Base-by-base conservation (phyloP, 2,888 invertebrate species). In the Thera obeliscata region DNA sequence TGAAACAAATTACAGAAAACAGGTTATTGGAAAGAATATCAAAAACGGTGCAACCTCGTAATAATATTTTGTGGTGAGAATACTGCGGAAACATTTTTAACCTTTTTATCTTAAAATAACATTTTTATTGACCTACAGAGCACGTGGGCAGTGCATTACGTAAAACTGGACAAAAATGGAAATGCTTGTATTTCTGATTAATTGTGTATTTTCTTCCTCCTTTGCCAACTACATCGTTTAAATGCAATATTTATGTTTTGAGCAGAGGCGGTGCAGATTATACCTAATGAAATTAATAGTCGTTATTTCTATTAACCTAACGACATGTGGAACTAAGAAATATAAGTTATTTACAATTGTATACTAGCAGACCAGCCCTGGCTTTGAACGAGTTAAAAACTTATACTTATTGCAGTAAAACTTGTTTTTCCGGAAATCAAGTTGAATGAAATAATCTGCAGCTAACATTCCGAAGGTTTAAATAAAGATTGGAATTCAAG, bases 241-340 rank as follows among this genome's bases (percentile, higher is more conserved):
- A 83, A 83, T 83, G 81, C 65, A 76, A 80, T 79, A 72, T 86
- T 88, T 86, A 88, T 88, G 81, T 83, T 81, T 80, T 80, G 79
- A 76, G 77, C 75, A 73, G 67, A 70, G 67, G 74, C 75, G 63
- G 57, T 65, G 72, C 70, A 66, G 64, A 67, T 74, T 68, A 61
- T 59, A 22, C 22, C 22, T 22, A 49, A 65, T 70, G 61, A 66
- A 62, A 75, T 76, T 74, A 74, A 77, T 75, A 66, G 48, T 41
- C 3, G 35, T 59, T 43, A 59, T 59, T 69, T 81, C 77, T 81
- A 76, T 77, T 80, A 74, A 81, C 86, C 87, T 89, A 87, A 86
- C 84, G 76, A 77, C 75, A 74, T 75, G 55, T 55, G 46, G 48
- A 80, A 83, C 83, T 7, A 43, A 22, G 43, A 43, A 43, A 7